Percentiles rank a stretch among this genome's conserved stretches.
Evolutionary conservation across 53 echinoderm and acorn worm genomes (phyloP).

Genomic region (Actinopyga echinites): DNA sequence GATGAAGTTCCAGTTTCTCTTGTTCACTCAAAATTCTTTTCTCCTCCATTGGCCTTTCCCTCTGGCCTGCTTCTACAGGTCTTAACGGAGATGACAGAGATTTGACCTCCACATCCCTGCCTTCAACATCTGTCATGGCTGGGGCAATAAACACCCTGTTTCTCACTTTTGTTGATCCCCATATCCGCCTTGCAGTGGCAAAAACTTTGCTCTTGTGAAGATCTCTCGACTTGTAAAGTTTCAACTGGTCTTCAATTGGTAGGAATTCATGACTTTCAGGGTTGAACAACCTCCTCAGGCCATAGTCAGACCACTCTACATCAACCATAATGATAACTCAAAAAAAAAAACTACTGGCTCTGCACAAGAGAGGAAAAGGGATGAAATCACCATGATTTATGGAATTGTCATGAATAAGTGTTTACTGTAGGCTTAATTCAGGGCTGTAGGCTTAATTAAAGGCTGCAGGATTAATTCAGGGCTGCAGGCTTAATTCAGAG

Average conservation of each 20-base stretch:
- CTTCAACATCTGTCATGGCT: conserved; percentile 67
- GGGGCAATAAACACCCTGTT: conserved; percentile 71
- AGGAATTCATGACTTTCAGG: conserved; percentile 80
- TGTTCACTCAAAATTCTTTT: conserved; percentile 65
- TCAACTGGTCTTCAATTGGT: conserved; percentile 84
- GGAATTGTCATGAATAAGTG: too few relatives aligned
- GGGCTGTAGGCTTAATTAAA: too few relatives aligned
- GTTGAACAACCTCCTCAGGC: conserved; percentile 79
- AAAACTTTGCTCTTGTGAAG: conserved; percentile 71
- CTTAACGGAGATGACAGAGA: conserved; percentile 52
- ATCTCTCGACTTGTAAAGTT: conserved; percentile 83
- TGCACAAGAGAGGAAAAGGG: too few relatives aligned
- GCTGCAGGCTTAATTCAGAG: too few relatives aligned
- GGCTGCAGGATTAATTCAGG: too few relatives aligned
- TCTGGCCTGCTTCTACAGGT: conserved; percentile 7
- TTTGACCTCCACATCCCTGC: conserved; percentile 45
- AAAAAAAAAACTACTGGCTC: neutral
- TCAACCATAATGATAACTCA: conserved; percentile 27
- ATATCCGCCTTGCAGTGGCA: conserved; percentile 68
- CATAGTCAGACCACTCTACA: conserved; percentile 78
- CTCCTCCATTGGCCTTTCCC: neutral
- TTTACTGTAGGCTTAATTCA: too few relatives aligned
- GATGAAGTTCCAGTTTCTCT: conserved; percentile 66
- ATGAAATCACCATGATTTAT: too few relatives aligned
- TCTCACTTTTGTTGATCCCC: conserved; percentile 65